phyloP scores from a whole-genome alignment of 2,113 vertebrate genomes.

The Brachionichthys hirsutus region DNA sequence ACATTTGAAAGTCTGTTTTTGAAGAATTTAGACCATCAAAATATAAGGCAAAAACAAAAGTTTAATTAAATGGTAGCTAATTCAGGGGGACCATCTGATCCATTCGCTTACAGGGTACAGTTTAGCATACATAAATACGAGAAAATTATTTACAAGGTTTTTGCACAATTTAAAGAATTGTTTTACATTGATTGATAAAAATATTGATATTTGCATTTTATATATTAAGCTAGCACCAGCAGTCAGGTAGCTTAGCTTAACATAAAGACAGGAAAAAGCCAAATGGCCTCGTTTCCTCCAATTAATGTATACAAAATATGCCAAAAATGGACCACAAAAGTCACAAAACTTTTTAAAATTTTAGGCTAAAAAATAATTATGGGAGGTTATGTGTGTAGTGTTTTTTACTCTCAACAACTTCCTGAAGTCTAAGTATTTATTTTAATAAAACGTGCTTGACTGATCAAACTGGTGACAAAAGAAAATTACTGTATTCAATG shows the following conservation, averaged over 20 bases:
- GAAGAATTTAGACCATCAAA: too few species aligned
- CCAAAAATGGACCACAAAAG: slow-evolving; percentile 2
- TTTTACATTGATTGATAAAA: background rate
- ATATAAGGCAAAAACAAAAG: too few species aligned
- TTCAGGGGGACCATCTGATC: background rate
- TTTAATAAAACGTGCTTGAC: background rate
- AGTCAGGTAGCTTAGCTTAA: slow-evolving; percentile 20
- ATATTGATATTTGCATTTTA: background rate
- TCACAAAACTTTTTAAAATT: background rate
- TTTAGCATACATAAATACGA: background rate
- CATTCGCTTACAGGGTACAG: background rate
- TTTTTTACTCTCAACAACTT: background rate
- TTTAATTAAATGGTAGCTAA: slow-evolving; percentile 21
- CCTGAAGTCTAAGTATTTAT: background rate
- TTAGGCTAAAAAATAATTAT: slow-evolving; percentile 1
- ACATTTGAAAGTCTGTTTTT: background rate
- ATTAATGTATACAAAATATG: slow-evolving; percentile 12
- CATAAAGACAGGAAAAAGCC: slow-evolving; percentile 9
- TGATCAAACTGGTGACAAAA: background rate
- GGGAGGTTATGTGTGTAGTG: background rate
- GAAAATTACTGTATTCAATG: slow-evolving; percentile 1
- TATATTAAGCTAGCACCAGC: slow-evolving; percentile 5
- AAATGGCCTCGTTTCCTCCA: background rate
- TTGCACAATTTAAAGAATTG: background rate
- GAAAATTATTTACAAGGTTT: background rate